Evolutionary conservation across 2,797 vertebrate species (phyloP).

Genomic region (Centropyge bicolor): DNA sequence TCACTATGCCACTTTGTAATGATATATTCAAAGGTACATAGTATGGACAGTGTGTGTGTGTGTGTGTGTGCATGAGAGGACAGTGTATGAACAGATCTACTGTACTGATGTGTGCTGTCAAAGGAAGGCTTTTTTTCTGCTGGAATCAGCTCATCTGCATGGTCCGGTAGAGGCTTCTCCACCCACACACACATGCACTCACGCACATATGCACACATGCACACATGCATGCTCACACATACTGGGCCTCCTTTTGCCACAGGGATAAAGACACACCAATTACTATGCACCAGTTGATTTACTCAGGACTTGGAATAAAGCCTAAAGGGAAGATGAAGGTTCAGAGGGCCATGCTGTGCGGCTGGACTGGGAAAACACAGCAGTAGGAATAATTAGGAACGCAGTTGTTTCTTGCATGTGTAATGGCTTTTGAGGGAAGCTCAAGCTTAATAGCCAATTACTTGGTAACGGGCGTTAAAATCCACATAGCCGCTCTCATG

Average conservation of each 20-base stretch:
- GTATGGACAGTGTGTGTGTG: neutral
- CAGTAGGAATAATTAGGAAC: conserved; percentile 47
- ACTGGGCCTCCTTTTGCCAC: conserved; percentile 50
- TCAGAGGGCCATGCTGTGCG: conserved; percentile 32
- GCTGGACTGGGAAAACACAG: conserved; percentile 3
- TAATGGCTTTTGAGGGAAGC: conserved; percentile 36
- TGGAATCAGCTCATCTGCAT: conserved; percentile 42
- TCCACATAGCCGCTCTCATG: neutral
- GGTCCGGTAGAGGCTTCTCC: conserved; percentile 38
- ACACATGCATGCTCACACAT: conserved; percentile 12
- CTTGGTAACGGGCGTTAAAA: conserved; percentile 26
- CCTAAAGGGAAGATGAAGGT: conserved; percentile 51
- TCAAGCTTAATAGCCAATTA: conserved; percentile 51
- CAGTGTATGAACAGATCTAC: conserved; percentile 27
- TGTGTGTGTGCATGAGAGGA: neutral
- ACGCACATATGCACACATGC: conserved; percentile 7
- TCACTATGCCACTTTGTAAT: too few species aligned
- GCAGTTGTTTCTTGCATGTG: conserved; percentile 18
- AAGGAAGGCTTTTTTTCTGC: conserved; percentile 38
- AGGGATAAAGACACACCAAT: conserved; percentile 66
- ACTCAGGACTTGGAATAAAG: conserved; percentile 49
- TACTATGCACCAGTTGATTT: conserved; percentile 75
- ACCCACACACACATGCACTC: conserved; percentile 21
- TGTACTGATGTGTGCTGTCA: conserved; percentile 40
- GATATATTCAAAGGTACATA: neutral